phyloP scores from a whole-genome alignment of 2,888 invertebrate species.

The Caenorhabditis sulstoni region DNA sequence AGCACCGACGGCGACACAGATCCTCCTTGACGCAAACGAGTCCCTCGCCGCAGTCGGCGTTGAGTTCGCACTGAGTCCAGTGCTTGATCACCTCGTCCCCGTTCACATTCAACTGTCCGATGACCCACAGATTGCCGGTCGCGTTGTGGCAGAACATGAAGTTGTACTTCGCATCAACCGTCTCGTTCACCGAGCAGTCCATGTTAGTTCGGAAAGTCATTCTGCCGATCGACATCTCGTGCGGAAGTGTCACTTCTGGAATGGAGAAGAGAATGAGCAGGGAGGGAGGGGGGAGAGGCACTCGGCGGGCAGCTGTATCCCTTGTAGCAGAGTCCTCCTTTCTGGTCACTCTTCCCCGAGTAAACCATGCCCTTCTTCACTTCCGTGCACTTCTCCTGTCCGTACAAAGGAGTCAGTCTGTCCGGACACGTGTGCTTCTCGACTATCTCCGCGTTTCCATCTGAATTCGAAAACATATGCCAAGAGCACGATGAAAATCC shows the following conservation, averaged over 20 bases:
- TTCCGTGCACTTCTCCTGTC: conserved; percentile 28
- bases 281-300: not conserved
- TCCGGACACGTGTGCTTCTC: conserved; percentile 33
- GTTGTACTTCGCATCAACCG: conserved; percentile 10
- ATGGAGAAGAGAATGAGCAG: not conserved
- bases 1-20: conserved; percentile 34
- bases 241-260: conserved; percentile 29
- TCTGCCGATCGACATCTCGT: conserved; percentile 7
- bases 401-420: conserved; percentile 41
- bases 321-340: conserved; percentile 40
- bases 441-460: not conserved
- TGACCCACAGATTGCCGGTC: conserved; percentile 41
- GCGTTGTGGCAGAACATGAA: conserved; percentile 46
- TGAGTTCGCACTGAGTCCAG: conserved; percentile 31
- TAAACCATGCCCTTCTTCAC: conserved; percentile 14
- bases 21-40: conserved; percentile 45
- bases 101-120: conserved; percentile 44
- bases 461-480: too few relatives aligned
- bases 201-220: conserved; percentile 37
- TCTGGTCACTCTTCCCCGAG: conserved; percentile 37
- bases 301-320: conserved; percentile 47
- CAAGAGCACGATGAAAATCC: not conserved
- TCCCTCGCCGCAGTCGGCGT: conserved; percentile 32
- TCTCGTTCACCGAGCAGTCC: conserved; percentile 9
- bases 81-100: conserved; percentile 42